Base-by-base conservation (phyloP, 2,113 vertebrate species). In the Sceloporus tristichus region DNA sequence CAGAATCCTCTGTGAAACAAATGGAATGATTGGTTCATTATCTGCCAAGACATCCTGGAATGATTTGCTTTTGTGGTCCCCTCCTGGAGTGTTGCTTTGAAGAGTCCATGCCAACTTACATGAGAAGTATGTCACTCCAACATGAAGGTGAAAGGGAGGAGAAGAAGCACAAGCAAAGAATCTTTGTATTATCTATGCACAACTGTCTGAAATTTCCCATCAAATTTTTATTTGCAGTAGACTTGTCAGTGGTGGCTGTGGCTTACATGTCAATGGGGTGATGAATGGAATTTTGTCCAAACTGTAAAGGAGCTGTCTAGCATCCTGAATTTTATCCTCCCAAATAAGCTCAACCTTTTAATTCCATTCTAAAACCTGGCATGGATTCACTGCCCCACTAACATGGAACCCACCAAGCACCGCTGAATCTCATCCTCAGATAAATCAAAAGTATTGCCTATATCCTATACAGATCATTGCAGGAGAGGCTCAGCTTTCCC, bases 71-170 rank as follows among this genome's bases (percentile, higher is more conserved):
- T 84, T 89, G 18, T 59, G 19, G 9, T 13, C 29, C 76, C 62
- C n/a, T 88, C 34, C 73, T 90, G 78, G 62, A 86, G 86, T 14
- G 18, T 2, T 62, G 21, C 77, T 90, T 90, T 87, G 65, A 86
- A 92, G 25, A 92, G 77, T 68, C 2, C 14, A 76, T 73, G 40
- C 29, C 90, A 94, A 91, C 88, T 4, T 82, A 27, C 53, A 65
- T 87, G 78, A 92, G 42, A 40, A 14, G 92, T 65, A 85, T 83
- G 1, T n/a, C 91, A 89, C 21, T 91, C 85, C 94, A 85, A 93
- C 66, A 95, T 92, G 75, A 2, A 2, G 71, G 11, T 48, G 19
- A 19, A 1, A 5, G 89, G 53, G 40, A 16, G 56, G 21, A 54
- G 76, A 40, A 85, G 87, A 76, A 5, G 89, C 85, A 25, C 19